Conservation (phyloP, 2,113 vertebrate species). For the Chrysemys picta region DNA sequence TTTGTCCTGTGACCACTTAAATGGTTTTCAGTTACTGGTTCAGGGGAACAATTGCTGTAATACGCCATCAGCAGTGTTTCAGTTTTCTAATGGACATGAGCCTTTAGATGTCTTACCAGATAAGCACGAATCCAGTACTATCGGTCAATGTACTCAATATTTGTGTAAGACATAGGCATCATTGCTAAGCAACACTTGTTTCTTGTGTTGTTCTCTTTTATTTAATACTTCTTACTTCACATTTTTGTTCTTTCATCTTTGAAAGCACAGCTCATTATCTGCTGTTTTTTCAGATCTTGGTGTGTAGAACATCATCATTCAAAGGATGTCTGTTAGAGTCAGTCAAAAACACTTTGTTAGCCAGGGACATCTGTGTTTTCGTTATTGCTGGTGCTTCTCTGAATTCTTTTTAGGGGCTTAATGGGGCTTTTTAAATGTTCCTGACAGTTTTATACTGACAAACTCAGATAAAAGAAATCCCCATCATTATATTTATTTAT, state of each 20-base stretch:
- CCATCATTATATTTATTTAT: background rate
- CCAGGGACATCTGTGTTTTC: background rate
- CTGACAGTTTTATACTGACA: background rate
- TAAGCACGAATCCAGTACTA: background rate
- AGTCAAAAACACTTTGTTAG: background rate
- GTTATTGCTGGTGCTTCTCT: background rate
- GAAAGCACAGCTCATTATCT: slow-evolving; percentile 51
- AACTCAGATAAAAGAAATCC: background rate
- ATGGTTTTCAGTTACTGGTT: background rate
- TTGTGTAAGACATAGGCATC: background rate
- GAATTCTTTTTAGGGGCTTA: background rate
- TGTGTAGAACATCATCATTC: background rate
- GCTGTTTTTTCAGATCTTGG: slow-evolving; percentile 24
- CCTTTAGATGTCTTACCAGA: background rate
- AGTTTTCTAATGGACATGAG: background rate
- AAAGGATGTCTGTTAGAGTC: background rate
- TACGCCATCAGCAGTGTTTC: background rate
- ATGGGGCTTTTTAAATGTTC: background rate
- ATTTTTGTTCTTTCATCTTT: slow-evolving; percentile 57
- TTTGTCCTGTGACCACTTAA: background rate
- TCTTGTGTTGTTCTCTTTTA: slow-evolving; percentile 10
- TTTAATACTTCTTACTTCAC: slow-evolving; percentile 25
- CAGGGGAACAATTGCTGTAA: background rate
- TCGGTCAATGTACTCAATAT: background rate
- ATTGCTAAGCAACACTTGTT: slow-evolving; percentile 13